A percentile compares a stretch with the other conserved stretches of the same genome.
These are phyloP conservation scores for Smutsia gigantea DNA, from an alignment of 2,797 vertebrate genomes.

Conservation along the genomic window DNA sequence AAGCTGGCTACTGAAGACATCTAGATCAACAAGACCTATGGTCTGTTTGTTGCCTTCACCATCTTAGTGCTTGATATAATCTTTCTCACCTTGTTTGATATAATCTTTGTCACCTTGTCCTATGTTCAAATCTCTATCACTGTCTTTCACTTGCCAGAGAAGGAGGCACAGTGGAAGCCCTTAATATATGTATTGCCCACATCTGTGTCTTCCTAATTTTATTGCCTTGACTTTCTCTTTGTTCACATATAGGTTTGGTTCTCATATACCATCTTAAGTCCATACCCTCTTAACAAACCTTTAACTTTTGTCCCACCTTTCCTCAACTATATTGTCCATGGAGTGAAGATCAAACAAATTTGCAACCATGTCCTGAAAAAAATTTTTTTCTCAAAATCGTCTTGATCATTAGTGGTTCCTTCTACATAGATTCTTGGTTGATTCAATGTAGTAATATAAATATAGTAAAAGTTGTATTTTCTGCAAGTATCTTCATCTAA, in stretches of 20 bases:
- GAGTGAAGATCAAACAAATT: constrained; percentile 50
- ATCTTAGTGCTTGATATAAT: constrained; percentile 67
- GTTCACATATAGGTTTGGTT: constrained; percentile 53
- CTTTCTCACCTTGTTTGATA: no score
- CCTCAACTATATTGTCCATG: constrained; percentile 61
- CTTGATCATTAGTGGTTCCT: background rate
- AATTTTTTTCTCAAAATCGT: background rate
- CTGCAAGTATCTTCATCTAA: background rate
- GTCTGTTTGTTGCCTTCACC: constrained; percentile 73
- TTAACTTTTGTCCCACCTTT: constrained; percentile 57
- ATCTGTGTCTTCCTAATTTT: constrained; percentile 57
- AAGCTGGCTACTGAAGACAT: constrained; percentile 81
- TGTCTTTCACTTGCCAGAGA: no score
- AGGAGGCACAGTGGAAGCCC: background rate
- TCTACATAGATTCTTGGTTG: background rate
- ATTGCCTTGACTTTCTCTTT: constrained; percentile 57
- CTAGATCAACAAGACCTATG: constrained; percentile 81
- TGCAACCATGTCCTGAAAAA: background rate
- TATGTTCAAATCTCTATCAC: background rate
- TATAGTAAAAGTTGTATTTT: background rate
- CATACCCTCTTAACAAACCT: constrained; percentile 64
- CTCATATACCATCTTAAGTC: constrained; percentile 55
- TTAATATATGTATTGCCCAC: constrained; percentile 64
- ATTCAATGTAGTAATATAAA: background rate
- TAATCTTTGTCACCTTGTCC: constrained; percentile 55